Percentiles rank a stretch among this genome's conserved stretches.
phyloP scores from a whole-genome alignment of 2,888 invertebrate species.

The Brenthis hecate region DNA sequence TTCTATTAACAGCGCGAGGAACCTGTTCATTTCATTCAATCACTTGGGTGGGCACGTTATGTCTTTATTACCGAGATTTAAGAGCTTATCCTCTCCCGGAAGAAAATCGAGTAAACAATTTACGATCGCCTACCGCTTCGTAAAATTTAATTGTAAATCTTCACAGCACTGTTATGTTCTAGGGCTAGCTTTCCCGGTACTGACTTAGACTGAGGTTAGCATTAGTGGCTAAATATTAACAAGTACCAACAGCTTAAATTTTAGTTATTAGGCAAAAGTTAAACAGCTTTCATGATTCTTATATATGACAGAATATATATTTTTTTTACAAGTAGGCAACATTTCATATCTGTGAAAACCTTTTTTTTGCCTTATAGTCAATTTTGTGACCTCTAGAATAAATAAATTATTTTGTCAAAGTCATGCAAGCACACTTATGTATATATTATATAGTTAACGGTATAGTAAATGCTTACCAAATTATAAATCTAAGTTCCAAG shows the following conservation, averaged over 20 bases:
- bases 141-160: constrained; percentile 47
- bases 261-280: too few relatives aligned
- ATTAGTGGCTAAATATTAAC: background rate
- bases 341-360: too few relatives aligned
- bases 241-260: too few relatives aligned
- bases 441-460: background rate
- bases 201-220: constrained; percentile 39
- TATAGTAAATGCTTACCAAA: constrained; percentile 4
- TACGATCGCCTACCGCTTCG: constrained; percentile 33
- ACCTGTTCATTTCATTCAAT: constrained; percentile 19
- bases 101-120: constrained; percentile 45
- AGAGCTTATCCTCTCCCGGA: constrained; percentile 42
- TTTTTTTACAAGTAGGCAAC: too few relatives aligned
- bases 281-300: too few relatives aligned
- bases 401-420: too few relatives aligned
- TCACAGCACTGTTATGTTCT: constrained; percentile 22
- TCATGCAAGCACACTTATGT: background rate
- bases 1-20: background rate
- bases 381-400: too few relatives aligned
- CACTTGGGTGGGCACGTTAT: constrained; percentile 31
- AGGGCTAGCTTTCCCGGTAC: constrained; percentile 15
- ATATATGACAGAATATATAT: too few relatives aligned
- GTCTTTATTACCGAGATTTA: constrained; percentile 37
- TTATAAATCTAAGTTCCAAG: constrained; percentile 13
- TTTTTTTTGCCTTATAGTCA: too few relatives aligned